Evolutionary conservation across 2,797 vertebrate species (phyloP).

Genomic region (Onychomys torridus): DNA sequence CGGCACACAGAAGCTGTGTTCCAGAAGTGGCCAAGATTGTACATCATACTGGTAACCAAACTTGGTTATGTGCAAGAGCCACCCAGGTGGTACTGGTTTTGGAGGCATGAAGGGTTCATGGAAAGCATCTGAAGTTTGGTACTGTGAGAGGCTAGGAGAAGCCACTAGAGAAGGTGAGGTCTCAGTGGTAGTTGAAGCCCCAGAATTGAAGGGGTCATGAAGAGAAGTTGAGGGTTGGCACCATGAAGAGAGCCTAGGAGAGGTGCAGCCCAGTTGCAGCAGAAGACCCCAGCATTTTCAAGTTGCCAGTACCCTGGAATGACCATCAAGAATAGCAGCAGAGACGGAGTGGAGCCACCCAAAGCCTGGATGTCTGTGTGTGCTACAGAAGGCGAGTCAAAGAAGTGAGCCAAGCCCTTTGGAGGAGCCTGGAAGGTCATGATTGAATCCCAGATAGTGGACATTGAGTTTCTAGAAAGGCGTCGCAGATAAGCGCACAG

Average conservation of each 20-base stretch:
- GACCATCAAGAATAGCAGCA: neutral
- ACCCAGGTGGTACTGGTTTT: neutral
- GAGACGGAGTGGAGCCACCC: neutral
- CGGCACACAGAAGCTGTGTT: neutral
- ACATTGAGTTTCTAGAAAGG: neutral
- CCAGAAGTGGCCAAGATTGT: neutral
- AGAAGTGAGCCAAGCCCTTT: neutral
- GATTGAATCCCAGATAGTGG: neutral
- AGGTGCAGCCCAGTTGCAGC: too few species aligned
- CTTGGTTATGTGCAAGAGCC: neutral
- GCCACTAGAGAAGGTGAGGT: neutral
- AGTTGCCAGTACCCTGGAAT: too few species aligned
- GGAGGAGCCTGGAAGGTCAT: neutral
- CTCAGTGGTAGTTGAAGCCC: neutral
- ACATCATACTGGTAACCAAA: neutral
- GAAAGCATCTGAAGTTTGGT: neutral
- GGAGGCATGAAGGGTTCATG: neutral
- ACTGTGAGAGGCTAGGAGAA: neutral
- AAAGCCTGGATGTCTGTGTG: neutral
- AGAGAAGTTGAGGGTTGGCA: neutral
- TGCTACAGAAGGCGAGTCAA: neutral
- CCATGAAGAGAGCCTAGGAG: neutral
- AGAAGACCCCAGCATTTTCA: neutral
- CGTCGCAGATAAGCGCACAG: too few species aligned
- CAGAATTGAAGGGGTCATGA: neutral